Conservation (phyloP, 2,797 vertebrate genomes). For the Furcifer pardalis region DNA sequence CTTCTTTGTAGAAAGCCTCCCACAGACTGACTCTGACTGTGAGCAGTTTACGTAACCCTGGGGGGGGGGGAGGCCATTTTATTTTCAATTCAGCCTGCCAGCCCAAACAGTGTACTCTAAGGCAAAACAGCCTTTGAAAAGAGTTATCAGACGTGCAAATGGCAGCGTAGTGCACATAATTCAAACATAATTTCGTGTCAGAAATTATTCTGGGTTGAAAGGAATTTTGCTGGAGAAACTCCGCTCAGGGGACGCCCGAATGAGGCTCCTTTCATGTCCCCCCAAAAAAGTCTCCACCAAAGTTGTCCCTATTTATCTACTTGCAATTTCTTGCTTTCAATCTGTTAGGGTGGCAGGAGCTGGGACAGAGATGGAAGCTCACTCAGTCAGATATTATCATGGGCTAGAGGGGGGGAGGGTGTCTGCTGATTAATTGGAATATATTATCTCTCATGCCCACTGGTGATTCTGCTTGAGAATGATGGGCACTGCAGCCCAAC, state of each 20-base stretch:
- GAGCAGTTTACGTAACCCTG: constrained; percentile 11
- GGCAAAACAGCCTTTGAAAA: neutral
- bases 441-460: neutral
- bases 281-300: too few species aligned
- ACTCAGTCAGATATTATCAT: too few species aligned
- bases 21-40: neutral
- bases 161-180: neutral
- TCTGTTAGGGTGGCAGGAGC: too few species aligned
- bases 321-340: too few species aligned
- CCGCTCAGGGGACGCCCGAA: too few species aligned
- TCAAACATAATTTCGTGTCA: too few species aligned
- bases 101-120: neutral
- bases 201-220: too few species aligned
- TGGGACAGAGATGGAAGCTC: too few species aligned
- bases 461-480: neutral
- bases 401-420: too few species aligned
- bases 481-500: neutral
- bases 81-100: neutral
- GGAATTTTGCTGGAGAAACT: too few species aligned
- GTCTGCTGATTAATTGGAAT: neutral
- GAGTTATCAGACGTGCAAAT: neutral
- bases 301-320: too few species aligned
- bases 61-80: neutral
- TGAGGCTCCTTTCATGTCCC: too few species aligned
- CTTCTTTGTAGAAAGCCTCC: constrained; percentile 14